Base-by-base conservation (phyloP, 2,888 invertebrate genomes). In the Diarsia rubi region DNA sequence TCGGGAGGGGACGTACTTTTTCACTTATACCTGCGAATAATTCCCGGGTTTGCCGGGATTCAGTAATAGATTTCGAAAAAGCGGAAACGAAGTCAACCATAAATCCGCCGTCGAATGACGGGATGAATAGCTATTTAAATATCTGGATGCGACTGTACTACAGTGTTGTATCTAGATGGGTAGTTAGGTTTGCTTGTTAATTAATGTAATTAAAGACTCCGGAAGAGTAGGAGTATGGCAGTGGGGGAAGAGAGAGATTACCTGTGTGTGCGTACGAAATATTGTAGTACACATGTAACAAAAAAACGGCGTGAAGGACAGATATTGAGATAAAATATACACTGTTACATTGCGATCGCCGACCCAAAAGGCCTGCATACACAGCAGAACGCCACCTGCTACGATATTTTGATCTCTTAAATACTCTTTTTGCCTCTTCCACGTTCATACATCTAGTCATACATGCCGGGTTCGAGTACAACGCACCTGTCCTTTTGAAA, bases 31-130 rank as follows among this genome's bases (percentile, higher is more conserved):
- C 91, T 91, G 91, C 86, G 90, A 93, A 93, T 93, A 93, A 93
- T 93, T 92, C 91, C 88, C 90, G 85, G 89, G 89, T 86, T n/a
- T 90, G 90, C 86, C 44, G 67, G 67, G 24, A 54, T 54, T 37
- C 91, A 87, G 92, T 93, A 94, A 94, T 94, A 94, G 94, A 94
- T 94, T 94, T 91, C 88, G 91, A 91, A 93, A 93, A 91, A 93
- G 88, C 93, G 93, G 92, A 93, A 93, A 90, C 88, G 91, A 91
- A 92, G 92, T 91, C 92, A 90, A 88, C 92, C 84, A 93, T 94
- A 94, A 94, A 95, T 94, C 89, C 87, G 86, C 79, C 82, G 83
- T 80, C 78, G 85, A 90, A 89, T 83, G 80, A 82, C 42, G 68
- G 44, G 60, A 54, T 88, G 90, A 89, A 90, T 88, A 89, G 87